Conservation (phyloP, 2,113 vertebrate species). For the Pungitius pungitius region DNA sequence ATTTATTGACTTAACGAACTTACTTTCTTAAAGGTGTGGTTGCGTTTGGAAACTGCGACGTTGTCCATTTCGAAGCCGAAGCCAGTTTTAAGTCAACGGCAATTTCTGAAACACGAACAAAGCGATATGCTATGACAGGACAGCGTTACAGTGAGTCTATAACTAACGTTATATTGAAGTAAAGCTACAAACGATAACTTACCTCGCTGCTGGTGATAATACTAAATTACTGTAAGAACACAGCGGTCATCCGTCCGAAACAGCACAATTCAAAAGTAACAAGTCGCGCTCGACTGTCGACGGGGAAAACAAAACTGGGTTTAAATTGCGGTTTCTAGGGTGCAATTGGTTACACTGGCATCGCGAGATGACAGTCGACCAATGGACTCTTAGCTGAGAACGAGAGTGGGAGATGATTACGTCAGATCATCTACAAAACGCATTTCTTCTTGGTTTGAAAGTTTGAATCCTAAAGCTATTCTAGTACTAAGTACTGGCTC, state of each 20-base stretch:
- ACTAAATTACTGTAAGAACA: not conserved
- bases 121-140: not conserved
- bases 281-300: not conserved
- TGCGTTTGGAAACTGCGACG: conserved; percentile 35
- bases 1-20: conserved; percentile 18
- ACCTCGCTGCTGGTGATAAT: not conserved
- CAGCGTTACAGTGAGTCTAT: too few species aligned
- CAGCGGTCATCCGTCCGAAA: too few species aligned
- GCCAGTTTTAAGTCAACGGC: not conserved
- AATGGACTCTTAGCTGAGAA: conserved; percentile 29
- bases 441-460: not conserved
- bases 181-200: not conserved
- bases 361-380: conserved; percentile 54
- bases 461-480: conserved; percentile 80
- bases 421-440: not conserved
- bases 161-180: not conserved
- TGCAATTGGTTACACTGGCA: conserved; percentile 64
- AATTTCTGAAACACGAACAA: conserved; percentile 2
- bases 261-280: not conserved
- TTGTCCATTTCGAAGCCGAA: conserved; percentile 59
- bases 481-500: conserved; percentile 48
- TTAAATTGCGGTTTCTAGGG: conserved; percentile 61
- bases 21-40: conserved; percentile 47
- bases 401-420: not conserved
- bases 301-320: conserved; percentile 18